These are phyloP conservation scores for Drosophila sechellia DNA, from an alignment of 1,140 invertebrate species.

Conservation along the genomic window DNA sequence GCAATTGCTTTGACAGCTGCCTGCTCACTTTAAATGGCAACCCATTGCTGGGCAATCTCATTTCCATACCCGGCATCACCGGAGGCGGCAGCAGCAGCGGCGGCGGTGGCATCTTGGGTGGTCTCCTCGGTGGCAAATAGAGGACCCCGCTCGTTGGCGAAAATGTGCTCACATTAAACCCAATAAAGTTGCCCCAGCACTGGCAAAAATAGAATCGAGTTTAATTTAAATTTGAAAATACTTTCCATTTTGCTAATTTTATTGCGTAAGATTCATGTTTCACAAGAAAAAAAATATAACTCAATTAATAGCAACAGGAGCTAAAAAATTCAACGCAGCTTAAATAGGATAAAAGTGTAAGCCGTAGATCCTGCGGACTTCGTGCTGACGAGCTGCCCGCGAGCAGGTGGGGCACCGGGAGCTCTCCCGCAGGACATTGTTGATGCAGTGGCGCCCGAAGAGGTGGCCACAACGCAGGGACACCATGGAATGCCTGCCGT, in stretches of 20 bases:
- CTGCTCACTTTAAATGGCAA: constrained; percentile 71
- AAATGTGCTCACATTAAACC: constrained; percentile 57
- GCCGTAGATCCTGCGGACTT: constrained; percentile 1
- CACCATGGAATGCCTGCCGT: not conserved
- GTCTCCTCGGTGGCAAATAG: constrained; percentile 44
- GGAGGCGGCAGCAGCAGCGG: constrained; percentile 42
- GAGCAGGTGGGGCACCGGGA: not conserved
- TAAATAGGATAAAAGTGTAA: not conserved
- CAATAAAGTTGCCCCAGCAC: constrained; percentile 43
- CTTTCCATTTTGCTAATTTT: not conserved
- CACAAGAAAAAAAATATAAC: too few relatives aligned
- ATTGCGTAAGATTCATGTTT: not conserved
- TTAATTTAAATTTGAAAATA: not conserved
- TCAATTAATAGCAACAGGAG: too few relatives aligned
- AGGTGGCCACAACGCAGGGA: constrained; percentile 2
- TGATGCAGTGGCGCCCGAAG: not conserved
- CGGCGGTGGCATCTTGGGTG: constrained; percentile 54
- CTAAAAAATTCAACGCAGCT: not conserved
- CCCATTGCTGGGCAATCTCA: constrained; percentile 71
- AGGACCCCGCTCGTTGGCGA: constrained; percentile 9
- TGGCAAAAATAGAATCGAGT: not conserved
- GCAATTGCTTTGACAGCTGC: constrained; percentile 57
- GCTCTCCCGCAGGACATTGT: not conserved
- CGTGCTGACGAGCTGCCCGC: not conserved
- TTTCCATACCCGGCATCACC: constrained; percentile 61